These are phyloP conservation scores for Nemoura dubitans DNA, from an alignment of 2,888 invertebrate genomes.

Conservation along the genomic window DNA sequence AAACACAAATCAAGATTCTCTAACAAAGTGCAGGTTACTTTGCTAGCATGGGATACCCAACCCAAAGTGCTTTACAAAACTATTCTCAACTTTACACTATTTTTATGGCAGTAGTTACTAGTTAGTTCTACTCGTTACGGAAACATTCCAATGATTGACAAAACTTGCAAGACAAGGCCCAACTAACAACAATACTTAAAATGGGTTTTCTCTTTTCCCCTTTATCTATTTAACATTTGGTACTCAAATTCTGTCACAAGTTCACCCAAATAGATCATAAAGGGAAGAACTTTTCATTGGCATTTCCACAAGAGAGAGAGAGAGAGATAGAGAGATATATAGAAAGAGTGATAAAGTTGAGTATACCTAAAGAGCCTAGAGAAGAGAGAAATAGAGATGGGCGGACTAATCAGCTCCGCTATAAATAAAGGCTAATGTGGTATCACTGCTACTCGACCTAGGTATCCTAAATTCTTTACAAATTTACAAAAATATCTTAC, in stretches of 20 bases:
- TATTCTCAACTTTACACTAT: neutral
- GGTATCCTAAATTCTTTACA: neutral
- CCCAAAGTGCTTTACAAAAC: constrained; percentile 7
- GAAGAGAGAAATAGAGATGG: neutral
- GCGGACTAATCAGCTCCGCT: neutral
- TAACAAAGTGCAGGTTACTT: neutral
- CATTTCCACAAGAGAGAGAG: neutral
- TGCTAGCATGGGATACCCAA: neutral
- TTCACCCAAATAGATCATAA: neutral
- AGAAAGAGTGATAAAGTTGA: neutral
- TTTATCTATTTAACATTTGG: neutral
- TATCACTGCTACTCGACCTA: neutral
- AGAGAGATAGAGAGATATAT: no score
- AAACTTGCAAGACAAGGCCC: constrained; percentile 12
- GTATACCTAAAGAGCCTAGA: neutral
- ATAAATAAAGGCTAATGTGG: constrained; percentile 7
- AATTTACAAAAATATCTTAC: neutral
- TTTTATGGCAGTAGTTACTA: neutral
- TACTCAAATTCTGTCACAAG: neutral
- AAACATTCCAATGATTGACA: neutral
- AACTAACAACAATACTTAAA: neutral
- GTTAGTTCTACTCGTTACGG: neutral
- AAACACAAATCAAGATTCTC: neutral
- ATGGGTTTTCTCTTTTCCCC: neutral
- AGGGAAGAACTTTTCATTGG: neutral